phyloP scores from a whole-genome alignment of 2,797 vertebrate genomes.

The Microhierax caerulescens region DNA sequence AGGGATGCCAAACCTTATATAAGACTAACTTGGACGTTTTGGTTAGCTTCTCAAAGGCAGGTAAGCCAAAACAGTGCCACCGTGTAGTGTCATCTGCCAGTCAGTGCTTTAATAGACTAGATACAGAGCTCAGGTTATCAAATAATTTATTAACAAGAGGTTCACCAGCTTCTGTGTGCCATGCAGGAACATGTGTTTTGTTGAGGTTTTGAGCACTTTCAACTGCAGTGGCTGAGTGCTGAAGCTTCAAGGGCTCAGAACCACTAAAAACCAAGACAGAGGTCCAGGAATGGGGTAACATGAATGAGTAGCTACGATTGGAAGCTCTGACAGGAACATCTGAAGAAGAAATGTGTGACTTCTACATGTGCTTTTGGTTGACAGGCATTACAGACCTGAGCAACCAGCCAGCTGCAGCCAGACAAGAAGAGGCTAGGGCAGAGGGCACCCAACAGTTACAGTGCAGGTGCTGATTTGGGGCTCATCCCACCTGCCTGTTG shows the following conservation, averaged over 20 bases:
- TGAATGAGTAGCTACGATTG: background rate
- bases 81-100: rapidly evolving
- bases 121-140: background rate
- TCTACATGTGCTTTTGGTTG: background rate
- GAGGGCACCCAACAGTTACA: background rate
- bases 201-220: background rate
- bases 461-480: background rate
- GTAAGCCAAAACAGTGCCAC: background rate
- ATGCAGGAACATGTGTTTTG: background rate
- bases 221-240: background rate
- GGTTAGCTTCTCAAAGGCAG: background rate
- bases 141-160: background rate
- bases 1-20: background rate
- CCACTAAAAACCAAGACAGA: background rate
- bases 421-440: background rate
- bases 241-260: background rate
- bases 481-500: background rate
- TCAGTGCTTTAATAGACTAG: background rate
- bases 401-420: background rate
- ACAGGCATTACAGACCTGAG: background rate
- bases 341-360: background rate
- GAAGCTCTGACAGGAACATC: background rate
- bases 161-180: background rate
- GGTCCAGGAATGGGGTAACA: background rate
- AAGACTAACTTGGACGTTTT: background rate